Percentiles rank a stretch among this genome's conserved stretches.
Conservation (phyloP, 2,797 vertebrate genomes). For the Girardinus metallicus region DNA sequence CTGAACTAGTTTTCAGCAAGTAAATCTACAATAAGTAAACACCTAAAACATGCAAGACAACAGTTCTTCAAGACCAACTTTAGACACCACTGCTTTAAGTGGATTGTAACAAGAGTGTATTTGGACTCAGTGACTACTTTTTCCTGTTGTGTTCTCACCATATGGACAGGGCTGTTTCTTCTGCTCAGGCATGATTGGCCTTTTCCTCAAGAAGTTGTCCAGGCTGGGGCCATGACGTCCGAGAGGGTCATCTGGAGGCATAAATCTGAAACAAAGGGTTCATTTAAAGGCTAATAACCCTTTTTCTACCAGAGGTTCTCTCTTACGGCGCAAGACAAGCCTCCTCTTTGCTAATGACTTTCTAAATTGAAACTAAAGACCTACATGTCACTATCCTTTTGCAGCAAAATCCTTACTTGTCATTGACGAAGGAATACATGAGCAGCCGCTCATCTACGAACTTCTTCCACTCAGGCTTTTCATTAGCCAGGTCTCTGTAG, state of each 20-base stretch:
- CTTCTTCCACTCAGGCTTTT: constrained; percentile 96
- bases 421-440: constrained; percentile 96
- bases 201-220: constrained; percentile 93
- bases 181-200: constrained; percentile 90
- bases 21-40: not conserved
- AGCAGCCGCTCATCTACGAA: constrained; percentile 93
- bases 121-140: not conserved
- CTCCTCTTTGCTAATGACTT: not conserved
- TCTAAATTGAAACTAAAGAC: not conserved
- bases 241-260: constrained; percentile 94
- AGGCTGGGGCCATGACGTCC: constrained; percentile 92
- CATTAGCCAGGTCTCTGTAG: constrained; percentile 92
- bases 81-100: not conserved
- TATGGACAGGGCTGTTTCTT: constrained; percentile 95
- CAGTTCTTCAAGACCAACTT: not conserved
- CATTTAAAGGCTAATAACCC: not conserved
- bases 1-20: not conserved
- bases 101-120: not conserved
- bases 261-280: constrained; percentile 80
- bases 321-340: not conserved
- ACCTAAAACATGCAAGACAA: not conserved
- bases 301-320: not conserved
- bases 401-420: constrained; percentile 85
- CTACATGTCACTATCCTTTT: not conserved
- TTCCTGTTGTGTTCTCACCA: constrained; percentile 73